These are phyloP conservation scores for Litocranius walleri DNA, from an alignment of 2,113 vertebrate genomes.

Conservation along the genomic window DNA sequence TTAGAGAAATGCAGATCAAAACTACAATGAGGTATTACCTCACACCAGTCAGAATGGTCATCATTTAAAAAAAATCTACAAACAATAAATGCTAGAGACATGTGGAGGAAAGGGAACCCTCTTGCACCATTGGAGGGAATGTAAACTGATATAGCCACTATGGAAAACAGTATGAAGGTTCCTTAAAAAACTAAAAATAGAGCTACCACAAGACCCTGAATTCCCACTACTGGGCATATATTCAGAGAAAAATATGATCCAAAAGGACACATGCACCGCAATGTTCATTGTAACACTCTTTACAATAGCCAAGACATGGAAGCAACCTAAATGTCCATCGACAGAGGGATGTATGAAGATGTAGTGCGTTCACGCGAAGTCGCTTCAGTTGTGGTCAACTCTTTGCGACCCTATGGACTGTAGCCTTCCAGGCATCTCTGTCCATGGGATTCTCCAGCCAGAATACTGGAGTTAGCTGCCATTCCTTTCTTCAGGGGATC, in stretches of 20 bases:
- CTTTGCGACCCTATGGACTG: accelerated
- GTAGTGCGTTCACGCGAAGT: background rate
- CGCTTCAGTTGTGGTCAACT: background rate
- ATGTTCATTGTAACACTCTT: background rate
- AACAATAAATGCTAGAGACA: background rate
- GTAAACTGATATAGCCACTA: background rate
- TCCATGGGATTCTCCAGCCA: background rate
- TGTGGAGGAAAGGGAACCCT: background rate
- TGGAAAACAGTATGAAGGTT: background rate
- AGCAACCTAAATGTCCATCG: background rate
- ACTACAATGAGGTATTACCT: background rate
- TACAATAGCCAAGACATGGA: background rate
- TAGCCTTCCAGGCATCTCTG: background rate
- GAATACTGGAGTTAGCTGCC: background rate
- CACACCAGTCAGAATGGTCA: background rate
- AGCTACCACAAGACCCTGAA: background rate
- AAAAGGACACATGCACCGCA: background rate
- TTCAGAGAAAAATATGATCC: background rate
- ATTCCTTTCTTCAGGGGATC: background rate
- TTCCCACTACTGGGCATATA: background rate
- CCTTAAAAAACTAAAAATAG: background rate
- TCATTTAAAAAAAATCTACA: background rate
- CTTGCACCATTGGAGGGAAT: background rate
- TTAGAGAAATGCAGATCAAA: background rate
- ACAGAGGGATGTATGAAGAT: background rate